A percentile compares a stretch with the other conserved stretches of the same genome.
These are phyloP conservation scores for Thaumetopoea pityocampa DNA, from an alignment of 1,140 invertebrate species.

Conservation along the genomic window DNA sequence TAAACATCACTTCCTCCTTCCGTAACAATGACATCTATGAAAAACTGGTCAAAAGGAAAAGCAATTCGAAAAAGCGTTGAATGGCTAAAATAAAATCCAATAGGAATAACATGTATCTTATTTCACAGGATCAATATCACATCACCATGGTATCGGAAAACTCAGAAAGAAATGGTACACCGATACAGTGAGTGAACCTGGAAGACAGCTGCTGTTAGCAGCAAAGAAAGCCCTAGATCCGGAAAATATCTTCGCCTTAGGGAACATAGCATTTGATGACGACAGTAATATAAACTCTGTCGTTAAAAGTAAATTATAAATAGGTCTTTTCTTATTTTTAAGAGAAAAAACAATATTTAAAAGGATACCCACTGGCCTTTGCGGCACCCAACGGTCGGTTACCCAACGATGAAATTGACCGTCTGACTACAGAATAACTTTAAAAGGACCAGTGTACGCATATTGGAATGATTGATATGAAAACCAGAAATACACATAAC, in stretches of 20 bases:
- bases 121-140: slow-evolving; percentile 91
- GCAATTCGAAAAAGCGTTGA: no score
- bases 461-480: no score
- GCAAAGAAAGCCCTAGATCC: slow-evolving; percentile 94
- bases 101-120: slow-evolving; percentile 2
- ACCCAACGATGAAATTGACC: no score
- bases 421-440: no score
- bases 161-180: slow-evolving; percentile 91
- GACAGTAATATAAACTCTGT: slow-evolving; percentile 9
- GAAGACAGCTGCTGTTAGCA: slow-evolving; percentile 84
- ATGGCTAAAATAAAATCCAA: background rate
- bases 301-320: slow-evolving; percentile 58
- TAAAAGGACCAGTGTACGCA: no score
- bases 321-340: background rate
- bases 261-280: slow-evolving; percentile 81
- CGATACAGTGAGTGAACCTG: slow-evolving; percentile 84
- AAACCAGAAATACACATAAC: no score
- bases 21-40: no score
- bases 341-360: no score
- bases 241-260: slow-evolving; percentile 93
- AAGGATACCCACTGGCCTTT: no score
- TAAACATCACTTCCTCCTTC: no score
- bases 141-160: slow-evolving; percentile 98
- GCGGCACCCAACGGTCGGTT: no score
- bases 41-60: no score